Percentiles rank a stretch among this genome's conserved stretches.
phyloP scores from a whole-genome alignment of 2,888 invertebrate species.

The Hydrotaea cyrtoneurina region DNA sequence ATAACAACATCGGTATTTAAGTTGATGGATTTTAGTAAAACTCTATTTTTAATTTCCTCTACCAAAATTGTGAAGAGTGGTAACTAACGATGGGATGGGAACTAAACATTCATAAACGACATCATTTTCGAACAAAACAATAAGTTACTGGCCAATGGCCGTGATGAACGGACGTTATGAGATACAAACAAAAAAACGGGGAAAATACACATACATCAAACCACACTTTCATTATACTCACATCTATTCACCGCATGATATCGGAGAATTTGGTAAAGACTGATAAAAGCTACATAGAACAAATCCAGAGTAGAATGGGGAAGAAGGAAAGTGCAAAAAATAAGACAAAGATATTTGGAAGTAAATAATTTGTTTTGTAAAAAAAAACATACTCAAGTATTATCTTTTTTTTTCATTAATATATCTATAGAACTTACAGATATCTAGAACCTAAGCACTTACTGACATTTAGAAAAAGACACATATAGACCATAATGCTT shows the following conservation, averaged over 20 bases:
- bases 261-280: conserved; percentile 64
- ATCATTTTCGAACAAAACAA: not conserved
- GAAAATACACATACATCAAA: not conserved
- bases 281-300: conserved; percentile 54
- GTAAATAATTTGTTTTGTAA: not conserved
- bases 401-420: conserved; percentile 14
- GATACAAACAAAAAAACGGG: not conserved
- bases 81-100: too few species aligned
- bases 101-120: conserved; percentile 1
- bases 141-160: not conserved
- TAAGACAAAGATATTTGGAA: conserved; percentile 6
- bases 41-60: too few species aligned
- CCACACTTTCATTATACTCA: conserved; percentile 48
- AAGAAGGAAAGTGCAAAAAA: conserved; percentile 24
- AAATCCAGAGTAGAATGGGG: conserved; percentile 6
- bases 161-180: not conserved
- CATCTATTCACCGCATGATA: conserved; percentile 64
- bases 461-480: conserved; percentile 19
- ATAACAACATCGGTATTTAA: too few species aligned
- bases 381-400: conserved; percentile 3
- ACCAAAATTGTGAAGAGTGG: too few species aligned
- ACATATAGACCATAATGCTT: conserved; percentile 28
- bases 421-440: conserved; percentile 4
- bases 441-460: conserved; percentile 13
- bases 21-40: too few species aligned